Conservation (phyloP, 2,113 vertebrate species). For the Rattus norvegicus region DNA sequence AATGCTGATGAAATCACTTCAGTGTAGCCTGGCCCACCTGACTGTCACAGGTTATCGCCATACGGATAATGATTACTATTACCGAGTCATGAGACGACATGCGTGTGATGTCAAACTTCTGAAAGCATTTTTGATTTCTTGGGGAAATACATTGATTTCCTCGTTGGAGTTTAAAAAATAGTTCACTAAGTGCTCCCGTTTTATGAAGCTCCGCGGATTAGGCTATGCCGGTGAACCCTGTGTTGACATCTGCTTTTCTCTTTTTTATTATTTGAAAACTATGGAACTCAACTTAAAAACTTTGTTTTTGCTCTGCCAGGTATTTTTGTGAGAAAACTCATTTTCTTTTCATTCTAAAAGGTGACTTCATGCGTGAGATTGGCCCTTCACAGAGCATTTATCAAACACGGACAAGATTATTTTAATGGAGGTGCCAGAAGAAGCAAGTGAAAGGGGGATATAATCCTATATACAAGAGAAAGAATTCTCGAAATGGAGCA, state of each 20-base stretch:
- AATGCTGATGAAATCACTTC: neutral
- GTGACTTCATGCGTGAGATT: slow-evolving; percentile 51
- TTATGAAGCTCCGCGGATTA: neutral
- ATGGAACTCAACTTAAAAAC: slow-evolving; percentile 31
- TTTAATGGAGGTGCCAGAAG: neutral
- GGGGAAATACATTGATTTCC: neutral
- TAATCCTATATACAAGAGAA: neutral
- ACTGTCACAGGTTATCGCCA: neutral
- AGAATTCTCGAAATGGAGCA: slow-evolving; percentile 39
- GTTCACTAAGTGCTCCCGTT: neutral
- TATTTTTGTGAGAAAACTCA: slow-evolving; percentile 49
- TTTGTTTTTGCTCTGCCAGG: neutral
- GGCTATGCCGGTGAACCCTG: neutral
- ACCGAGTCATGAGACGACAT: neutral
- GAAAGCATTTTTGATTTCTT: neutral
- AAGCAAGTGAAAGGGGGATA: slow-evolving; percentile 35
- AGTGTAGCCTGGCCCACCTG: neutral
- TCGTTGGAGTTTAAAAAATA: slow-evolving; percentile 1
- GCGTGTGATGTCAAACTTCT: neutral
- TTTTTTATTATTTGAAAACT: neutral
- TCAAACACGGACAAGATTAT: slow-evolving; percentile 34
- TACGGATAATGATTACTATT: neutral
- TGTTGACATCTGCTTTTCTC: neutral
- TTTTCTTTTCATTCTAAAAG: slow-evolving; percentile 58
- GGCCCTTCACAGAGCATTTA: slow-evolving; percentile 5